Conservation (phyloP, 2,113 vertebrate species). For the Butorides virescens region DNA sequence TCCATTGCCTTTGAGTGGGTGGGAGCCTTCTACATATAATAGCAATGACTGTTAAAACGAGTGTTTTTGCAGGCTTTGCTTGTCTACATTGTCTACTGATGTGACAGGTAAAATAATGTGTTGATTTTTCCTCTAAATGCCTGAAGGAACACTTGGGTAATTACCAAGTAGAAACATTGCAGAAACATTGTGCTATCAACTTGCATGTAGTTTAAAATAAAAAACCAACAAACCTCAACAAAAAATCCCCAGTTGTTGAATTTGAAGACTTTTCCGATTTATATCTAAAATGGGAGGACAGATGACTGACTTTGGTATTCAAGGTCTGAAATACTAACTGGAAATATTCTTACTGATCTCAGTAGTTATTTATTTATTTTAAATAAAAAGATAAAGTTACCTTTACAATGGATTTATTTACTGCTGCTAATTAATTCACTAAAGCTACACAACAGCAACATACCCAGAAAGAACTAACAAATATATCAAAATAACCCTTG, state of each 20-base stretch:
- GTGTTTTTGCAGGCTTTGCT: neutral
- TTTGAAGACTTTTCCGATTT: neutral
- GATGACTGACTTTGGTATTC: neutral
- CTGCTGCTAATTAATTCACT: neutral
- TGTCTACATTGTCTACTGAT: neutral
- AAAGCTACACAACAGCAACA: neutral
- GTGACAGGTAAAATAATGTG: neutral
- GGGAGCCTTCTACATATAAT: neutral
- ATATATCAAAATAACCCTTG: neutral
- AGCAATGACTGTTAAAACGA: neutral
- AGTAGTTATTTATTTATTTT: no score
- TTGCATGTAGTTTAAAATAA: neutral
- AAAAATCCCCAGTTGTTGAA: neutral
- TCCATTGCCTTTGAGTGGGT: conserved; percentile 6
- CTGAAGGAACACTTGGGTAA: neutral
- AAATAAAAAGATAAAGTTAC: neutral
- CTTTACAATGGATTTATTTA: neutral
- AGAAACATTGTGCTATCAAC: neutral
- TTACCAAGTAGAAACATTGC: neutral
- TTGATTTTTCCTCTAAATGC: neutral
- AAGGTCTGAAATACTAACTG: neutral
- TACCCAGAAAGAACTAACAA: neutral
- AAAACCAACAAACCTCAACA: no score
- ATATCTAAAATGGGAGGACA: neutral
- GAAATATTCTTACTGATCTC: neutral